Evolutionary conservation across 2,797 vertebrate species (phyloP), one percentile per base, ranked within the genome.

Genomic region (Cyclura pinguis): DNA sequence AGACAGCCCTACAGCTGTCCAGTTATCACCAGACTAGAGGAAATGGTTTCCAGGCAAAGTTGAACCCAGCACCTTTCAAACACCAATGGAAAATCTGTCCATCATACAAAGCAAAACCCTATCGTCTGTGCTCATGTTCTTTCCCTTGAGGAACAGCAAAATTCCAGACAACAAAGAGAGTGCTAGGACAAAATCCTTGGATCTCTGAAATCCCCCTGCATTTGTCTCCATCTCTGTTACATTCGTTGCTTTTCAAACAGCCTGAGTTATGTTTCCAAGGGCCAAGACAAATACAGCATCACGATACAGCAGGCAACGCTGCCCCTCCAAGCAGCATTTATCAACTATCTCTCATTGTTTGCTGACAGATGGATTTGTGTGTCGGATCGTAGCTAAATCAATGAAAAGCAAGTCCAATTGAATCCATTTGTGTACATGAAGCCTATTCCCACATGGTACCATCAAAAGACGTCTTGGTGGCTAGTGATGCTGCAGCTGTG

Each of bases 111-210:
- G 84, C 69, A 69, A 76, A 50, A 72, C 85, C 92, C 76, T 78
- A 69, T 52, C 18, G 13, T 88, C 6, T 2, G 78, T 81, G 76
- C 72, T 29, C 82, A 47, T 85, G 8, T 91, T 91, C 73, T 47
- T 88, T 92, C 86, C 20, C 4, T 89, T 64, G 87, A 64, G 78
- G 90, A 57, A 81, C 83, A 91, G 55, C 90, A 52, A 35, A 92
- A 92, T 50, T 93, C 84, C 78, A 93, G 42, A 1, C 90, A 83
- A 57, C n/a, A 81, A 93, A 55, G 73, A 86, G 92, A 64, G 52
- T 89, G 13, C 6, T 57, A n/a, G 93, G 50, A 59, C 85, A 89
- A 96, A 95, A 35, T 80, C 72, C 87, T 80, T 32, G 4, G 5
- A 88, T 59, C 74, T 27, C 55, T 88, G 84, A 94, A 94, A 90